Evolutionary conservation across 1,140 invertebrate species (phyloP), one percentile per base, ranked within the genome.

Genomic region (Euschistus heros): DNA sequence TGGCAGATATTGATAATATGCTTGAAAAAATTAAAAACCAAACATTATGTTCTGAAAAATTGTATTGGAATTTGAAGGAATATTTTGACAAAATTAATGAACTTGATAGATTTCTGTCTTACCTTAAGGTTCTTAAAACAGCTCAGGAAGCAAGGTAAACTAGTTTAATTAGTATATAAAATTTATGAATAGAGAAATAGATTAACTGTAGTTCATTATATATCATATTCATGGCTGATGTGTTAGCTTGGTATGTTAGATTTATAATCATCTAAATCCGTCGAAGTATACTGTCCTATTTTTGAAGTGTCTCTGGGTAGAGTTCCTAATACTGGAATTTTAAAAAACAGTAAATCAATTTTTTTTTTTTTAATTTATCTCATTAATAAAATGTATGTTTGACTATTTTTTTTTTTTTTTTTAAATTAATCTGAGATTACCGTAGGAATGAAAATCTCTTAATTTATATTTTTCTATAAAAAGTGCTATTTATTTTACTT

Each of bases 101-200:
- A 62, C 74, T 87, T 52, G 80, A 87, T 69, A 79, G 78, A 64
- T 75, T 81, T 22, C 72, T 81, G 18, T 77, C 80, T 44, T 89
- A 90, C 73, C 72, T 87, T 18, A 77, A 79, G 66, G 78, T 84
- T 33, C 73, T 89, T 20, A 78, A 83, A 71, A 78, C 80, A 67
- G 78, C 88, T 61, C 83, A 87, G 73, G 79, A 82, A 67, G 75
- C 86, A 61, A 86, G 81, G 83, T 84, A 75, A 68, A 64, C 26
- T n/a, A 59, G 61, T 20, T 30, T 10, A 66, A 47, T 17, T 64
- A 62, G 52, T 17, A 66, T 37, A 54, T 65, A 54, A 62, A 57
- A 60, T 52, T 66, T 15, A 14, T 46, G 8, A 14, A n/a, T n/a
- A n/a, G n/a, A n/a, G n/a, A n/a, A n/a, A n/a, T n/a, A n/a, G n/a